These are phyloP conservation scores for Slavum lentiscoides DNA, from an alignment of 2,888 invertebrate species.

Conservation along the genomic window DNA sequence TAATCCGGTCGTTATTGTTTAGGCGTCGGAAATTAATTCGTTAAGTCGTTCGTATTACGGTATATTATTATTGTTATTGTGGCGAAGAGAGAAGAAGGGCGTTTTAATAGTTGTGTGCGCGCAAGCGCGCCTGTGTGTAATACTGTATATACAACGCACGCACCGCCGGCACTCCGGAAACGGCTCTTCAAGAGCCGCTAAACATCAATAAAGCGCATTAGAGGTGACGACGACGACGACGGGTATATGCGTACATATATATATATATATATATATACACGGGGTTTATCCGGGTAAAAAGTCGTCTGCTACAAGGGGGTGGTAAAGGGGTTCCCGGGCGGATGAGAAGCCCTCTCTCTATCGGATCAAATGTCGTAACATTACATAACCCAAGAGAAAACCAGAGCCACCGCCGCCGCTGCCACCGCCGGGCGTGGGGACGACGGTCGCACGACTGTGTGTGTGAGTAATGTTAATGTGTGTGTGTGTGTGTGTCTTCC, in stretches of 20 bases:
- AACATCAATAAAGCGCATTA: constrained; percentile 53
- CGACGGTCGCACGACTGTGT: constrained; percentile 39
- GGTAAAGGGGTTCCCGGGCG: constrained; percentile 46
- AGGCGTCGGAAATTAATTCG: constrained; percentile 35
- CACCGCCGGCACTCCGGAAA: constrained; percentile 32
- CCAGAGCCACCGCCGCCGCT: constrained; percentile 16
- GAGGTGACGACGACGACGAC: constrained; percentile 14
- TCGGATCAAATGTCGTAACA: constrained; percentile 52
- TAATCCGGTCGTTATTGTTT: constrained; percentile 3
- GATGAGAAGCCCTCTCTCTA: constrained; percentile 51
- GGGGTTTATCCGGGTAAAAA: constrained; percentile 52
- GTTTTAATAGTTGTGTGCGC: neutral
- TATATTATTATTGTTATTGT: too few relatives aligned
- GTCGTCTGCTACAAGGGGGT: constrained; percentile 33
- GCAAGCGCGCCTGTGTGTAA: too few relatives aligned
- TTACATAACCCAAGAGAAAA: constrained; percentile 52
- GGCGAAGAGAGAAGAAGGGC: neutral
- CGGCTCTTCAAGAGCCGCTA: constrained; percentile 45
- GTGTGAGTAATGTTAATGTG: constrained; percentile 4
- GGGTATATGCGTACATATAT: too few relatives aligned
- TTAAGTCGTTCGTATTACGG: neutral
- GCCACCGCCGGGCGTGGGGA: constrained; percentile 18
- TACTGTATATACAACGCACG: neutral
- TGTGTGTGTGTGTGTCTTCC: constrained; percentile 36
- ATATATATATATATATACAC: too few relatives aligned